These are phyloP conservation scores for Calyptomena viridis DNA, from an alignment of 2,113 vertebrate genomes.

Conservation along the genomic window DNA sequence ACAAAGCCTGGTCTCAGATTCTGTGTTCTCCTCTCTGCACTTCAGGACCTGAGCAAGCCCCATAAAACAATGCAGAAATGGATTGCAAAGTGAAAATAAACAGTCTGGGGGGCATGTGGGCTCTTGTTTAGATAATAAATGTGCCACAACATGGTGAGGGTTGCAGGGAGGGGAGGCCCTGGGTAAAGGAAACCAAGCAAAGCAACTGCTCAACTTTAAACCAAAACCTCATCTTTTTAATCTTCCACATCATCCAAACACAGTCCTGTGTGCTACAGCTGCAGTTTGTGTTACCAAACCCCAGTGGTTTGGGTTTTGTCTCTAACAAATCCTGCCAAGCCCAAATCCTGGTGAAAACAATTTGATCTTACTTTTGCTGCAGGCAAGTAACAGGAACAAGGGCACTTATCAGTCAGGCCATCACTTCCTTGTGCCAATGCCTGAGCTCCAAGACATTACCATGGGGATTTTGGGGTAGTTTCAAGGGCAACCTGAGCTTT, in stretches of 20 bases:
- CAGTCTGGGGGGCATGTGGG: neutral
- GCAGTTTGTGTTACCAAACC: neutral
- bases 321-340: neutral
- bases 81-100: neutral
- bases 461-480: neutral
- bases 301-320: neutral
- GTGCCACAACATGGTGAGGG: fast-evolving
- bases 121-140: neutral
- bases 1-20: neutral
- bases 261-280: neutral
- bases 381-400: neutral
- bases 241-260: fast-evolving
- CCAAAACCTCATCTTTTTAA: neutral
- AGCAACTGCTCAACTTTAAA: neutral
- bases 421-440: fast-evolving
- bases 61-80: neutral
- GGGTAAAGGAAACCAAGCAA: too few species aligned
- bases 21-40: neutral
- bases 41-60: neutral
- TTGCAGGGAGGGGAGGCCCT: neutral
- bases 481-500: neutral
- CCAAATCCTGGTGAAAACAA: neutral
- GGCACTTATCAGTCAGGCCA: neutral
- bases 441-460: fast-evolving
- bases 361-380: neutral